Base-by-base conservation (phyloP, 2,797 vertebrate species). In the Glossophaga mutica region DNA sequence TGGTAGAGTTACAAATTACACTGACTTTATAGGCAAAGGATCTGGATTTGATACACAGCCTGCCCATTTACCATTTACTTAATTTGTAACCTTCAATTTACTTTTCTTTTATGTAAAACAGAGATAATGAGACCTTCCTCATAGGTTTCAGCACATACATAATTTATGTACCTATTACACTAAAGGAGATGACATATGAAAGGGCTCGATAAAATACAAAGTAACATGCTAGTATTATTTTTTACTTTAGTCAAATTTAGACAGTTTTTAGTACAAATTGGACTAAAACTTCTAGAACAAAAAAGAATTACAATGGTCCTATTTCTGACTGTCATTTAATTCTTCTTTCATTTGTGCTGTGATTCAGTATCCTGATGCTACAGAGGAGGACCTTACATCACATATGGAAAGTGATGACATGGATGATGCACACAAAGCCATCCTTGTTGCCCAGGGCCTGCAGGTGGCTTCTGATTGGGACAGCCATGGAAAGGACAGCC, bases 341-440 rank as follows among this genome's bases (percentile, higher is more conserved):
- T 84, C 7, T 94, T 39, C 50, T 96, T 93, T 26, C 5, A 0
- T 95, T 90, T 93, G 44, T 96, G 57, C 44, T 52, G 4, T 92
- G n/a, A 52, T 88, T 74, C 96, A 98, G 98, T 93, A 4, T 1
- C 97, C 96, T 0, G 98, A 97, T 76, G 68, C 71, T 46, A 95
- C 96, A 0, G 78, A 98, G 12, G 98, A 98, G 19, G 98, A 98
- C 0, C 78, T 98, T 0, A 4, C 96, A 4, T 88, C 81, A 34
- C 97, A 95, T 0, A 6, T 70, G 26, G 95, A 89, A 76, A 98
- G 98, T 19, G 48, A 78, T 62, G 97, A 95, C 83, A 42, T 1
- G 3, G 32, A 50, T 1, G 82, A 77, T 6, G 34, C 92, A 3
- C 96, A 76, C 50, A 46, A 18, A 87, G 93, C 86, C 3, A 12